These are phyloP conservation scores for Mus pahari DNA, from an alignment of 2,113 vertebrate species.

Conservation along the genomic window DNA sequence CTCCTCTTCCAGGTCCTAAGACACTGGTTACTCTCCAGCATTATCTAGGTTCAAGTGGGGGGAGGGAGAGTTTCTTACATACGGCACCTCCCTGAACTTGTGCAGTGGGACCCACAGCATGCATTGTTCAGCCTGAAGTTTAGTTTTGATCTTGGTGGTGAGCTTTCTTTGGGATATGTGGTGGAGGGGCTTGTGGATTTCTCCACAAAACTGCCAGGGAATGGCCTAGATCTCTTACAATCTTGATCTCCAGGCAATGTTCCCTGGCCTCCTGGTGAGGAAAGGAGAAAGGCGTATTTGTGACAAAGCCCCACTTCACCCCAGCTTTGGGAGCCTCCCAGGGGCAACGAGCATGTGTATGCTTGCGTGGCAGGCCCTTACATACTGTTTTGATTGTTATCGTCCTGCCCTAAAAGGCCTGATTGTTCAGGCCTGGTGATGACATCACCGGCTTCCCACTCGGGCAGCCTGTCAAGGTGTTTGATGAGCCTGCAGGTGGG, in stretches of 20 bases:
- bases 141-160: not conserved
- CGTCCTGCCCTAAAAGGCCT: slow-evolving; percentile 83
- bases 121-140: not conserved
- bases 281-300: slow-evolving; percentile 80
- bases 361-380: slow-evolving; percentile 87
- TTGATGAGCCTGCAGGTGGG: slow-evolving; percentile 87
- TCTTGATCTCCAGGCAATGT: slow-evolving; percentile 83
- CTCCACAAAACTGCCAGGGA: slow-evolving; percentile 73
- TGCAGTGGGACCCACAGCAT: not conserved
- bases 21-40: not conserved
- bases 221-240: slow-evolving; percentile 65
- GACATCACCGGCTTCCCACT: slow-evolving; percentile 85
- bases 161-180: not conserved
- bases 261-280: slow-evolving; percentile 76
- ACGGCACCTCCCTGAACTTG: not conserved
- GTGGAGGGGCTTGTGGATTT: slow-evolving; percentile 39
- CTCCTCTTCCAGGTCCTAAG: not conserved
- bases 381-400: slow-evolving; percentile 88
- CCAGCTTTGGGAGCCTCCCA: slow-evolving; percentile 62
- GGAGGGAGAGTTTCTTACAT: rapidly evolving
- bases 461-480: slow-evolving; percentile 83
- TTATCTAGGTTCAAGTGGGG: rapidly evolving
- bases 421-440: slow-evolving; percentile 85
- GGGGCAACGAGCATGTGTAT: slow-evolving; percentile 84
- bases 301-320: slow-evolving; percentile 83